These are phyloP conservation scores for Corynorhinus townsendii DNA, from an alignment of 2,113 vertebrate genomes.

Conservation along the genomic window DNA sequence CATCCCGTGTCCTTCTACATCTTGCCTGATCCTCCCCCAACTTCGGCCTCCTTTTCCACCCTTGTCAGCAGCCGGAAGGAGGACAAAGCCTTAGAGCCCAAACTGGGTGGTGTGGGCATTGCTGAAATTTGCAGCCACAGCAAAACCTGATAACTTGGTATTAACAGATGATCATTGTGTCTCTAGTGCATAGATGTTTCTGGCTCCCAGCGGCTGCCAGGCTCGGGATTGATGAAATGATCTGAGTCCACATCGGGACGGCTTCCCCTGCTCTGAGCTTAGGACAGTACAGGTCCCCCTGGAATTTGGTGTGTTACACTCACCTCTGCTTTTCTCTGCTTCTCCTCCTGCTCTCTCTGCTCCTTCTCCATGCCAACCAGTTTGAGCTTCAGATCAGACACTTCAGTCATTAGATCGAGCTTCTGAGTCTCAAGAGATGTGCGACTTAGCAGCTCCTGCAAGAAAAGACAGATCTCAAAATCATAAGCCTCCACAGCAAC, in stretches of 20 bases:
- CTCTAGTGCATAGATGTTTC: conserved; percentile 9
- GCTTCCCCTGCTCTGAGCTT: background rate
- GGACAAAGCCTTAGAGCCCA: conserved; percentile 33
- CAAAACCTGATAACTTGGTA: conserved; percentile 60
- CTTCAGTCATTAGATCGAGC: conserved; percentile 93
- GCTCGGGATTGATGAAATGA: background rate
- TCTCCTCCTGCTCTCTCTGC: conserved; percentile 87
- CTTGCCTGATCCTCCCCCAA: background rate
- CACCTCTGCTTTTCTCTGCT: conserved; percentile 97
- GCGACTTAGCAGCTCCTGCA: conserved; percentile 92
- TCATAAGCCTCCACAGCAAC: background rate
- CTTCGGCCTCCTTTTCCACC: conserved; percentile 14
- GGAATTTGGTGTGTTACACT: background rate
- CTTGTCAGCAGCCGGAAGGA: conserved; percentile 54
- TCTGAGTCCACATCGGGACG: background rate
- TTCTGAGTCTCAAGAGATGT: conserved; percentile 95
- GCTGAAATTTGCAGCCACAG: conserved; percentile 51
- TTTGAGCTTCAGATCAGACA: conserved; percentile 95
- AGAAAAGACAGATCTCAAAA: conserved; percentile 54
- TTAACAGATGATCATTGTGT: conserved; percentile 45
- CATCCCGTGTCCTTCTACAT: background rate
- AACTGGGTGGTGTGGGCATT: conserved; percentile 47
- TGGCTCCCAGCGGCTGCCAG: background rate
- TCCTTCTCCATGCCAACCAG: conserved; percentile 94
- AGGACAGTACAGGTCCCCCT: rapidly evolving